Conservation (phyloP, 2,888 invertebrate genomes). For the Odontocerum albicorne region DNA sequence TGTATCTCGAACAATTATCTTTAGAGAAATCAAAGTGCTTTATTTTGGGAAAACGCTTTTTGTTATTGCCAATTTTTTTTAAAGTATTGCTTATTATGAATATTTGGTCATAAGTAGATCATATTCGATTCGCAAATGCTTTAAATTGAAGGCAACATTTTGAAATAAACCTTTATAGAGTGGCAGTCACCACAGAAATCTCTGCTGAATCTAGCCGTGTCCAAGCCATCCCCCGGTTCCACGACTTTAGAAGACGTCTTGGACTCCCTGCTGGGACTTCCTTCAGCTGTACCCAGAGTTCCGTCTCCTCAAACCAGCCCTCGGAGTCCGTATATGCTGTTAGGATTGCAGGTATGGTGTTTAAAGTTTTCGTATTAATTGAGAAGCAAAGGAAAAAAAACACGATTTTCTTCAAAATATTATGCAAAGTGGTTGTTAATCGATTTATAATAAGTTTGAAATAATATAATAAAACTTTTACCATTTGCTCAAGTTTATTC, state of each 20-base stretch:
- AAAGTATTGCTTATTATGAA: too few species aligned
- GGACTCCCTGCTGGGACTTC: constrained; percentile 87
- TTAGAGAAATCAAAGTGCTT: too few species aligned
- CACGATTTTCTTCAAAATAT: too few species aligned
- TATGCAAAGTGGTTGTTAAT: too few species aligned
- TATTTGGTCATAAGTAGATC: neutral
- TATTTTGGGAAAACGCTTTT: neutral
- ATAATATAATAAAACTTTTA: too few species aligned
- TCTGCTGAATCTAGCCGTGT: constrained; percentile 55
- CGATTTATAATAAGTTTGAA: too few species aligned
- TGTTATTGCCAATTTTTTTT: neutral
- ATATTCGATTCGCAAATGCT: neutral
- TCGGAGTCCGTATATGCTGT: constrained; percentile 55
- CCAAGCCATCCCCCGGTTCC: constrained; percentile 74
- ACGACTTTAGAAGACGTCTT: constrained; percentile 92
- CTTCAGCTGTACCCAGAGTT: constrained; percentile 72
- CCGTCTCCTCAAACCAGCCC: constrained; percentile 67
- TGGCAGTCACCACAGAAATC: constrained; percentile 56
- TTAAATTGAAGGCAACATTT: neutral
- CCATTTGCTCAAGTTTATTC: too few species aligned
- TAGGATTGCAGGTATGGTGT: constrained; percentile 57
- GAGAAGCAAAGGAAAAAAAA: too few species aligned
- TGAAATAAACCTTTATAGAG: constrained; percentile 46
- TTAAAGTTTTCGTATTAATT: too few species aligned
- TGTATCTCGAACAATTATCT: too few species aligned